Evolutionary conservation across 2,888 invertebrate genomes (phyloP), one percentile per base, ranked within the genome.

Genomic region (Priocnemis perturbator): DNA sequence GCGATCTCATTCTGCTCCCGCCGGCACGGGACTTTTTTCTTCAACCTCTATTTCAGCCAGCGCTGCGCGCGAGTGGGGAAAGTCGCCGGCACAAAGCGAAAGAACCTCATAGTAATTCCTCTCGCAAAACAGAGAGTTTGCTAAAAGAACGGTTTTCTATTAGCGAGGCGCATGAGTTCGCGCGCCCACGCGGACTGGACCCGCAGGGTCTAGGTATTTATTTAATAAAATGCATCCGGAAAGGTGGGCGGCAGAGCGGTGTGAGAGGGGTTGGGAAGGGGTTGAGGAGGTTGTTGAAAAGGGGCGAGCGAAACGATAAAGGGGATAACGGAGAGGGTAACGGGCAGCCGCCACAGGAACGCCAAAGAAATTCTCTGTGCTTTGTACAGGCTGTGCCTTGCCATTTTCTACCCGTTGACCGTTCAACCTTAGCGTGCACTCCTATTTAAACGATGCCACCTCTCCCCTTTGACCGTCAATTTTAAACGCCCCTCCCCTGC

Each of bases 201-300:
- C 20, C 20, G 23, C 64, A 76, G 77, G 82, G 78, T 71, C 82
- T 77, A 75, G 78, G 83, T 83, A 83, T 83, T 83, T 83, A 81
- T 83, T 83, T 83, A 82, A 83, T 83, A 83, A 83, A 82, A 83
- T 78, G 81, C 79, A 76, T 78, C 62, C 66, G 57, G 79, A 75
- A 75, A 77, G 77, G 67, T 72, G 67, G 60, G 67, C 73, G 60
- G 60, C 17, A 9, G 0, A 57, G 57, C 47, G 3, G 50, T 11
- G 17, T 5, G 14, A 1, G 3, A 2, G 9, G 50, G 50, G 19
- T 2, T 50, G 50, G 5, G 50, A 50, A 19, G n/a, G 50, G n/a
- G 17, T n/a, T 50, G 4, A 3, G 47, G 47, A 15, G 3, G 47
- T 5, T 3, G 47, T 11, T n/a, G 50, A 19, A 19, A 19, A 17